Evolutionary conservation across 2,113 vertebrate genomes (phyloP), one percentile per base, ranked within the genome.

Genomic region (Rhinopomastus cyanomelas): DNA sequence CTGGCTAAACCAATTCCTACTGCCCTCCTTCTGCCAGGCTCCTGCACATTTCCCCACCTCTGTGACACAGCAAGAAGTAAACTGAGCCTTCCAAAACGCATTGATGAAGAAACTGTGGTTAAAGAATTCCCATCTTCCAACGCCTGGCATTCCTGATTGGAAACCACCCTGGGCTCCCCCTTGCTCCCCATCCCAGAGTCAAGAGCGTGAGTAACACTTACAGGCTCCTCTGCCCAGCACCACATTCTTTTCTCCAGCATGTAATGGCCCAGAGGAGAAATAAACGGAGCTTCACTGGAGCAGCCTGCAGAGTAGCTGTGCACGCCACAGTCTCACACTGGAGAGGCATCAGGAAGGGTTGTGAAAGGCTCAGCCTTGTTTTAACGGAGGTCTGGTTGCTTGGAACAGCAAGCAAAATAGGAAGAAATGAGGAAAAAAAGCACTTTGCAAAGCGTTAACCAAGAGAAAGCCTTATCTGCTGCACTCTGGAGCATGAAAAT

Each of bases 251-350:
- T 94, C 95, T 92, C 78, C 84, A 93, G 83, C 88, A 95, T 85
- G 92, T 94, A 93, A 95, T 94, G 93, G 69, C 92, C 93, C 95
- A 96, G 68, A 95, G 86, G 90, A 95, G 77, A 67, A 57, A 93
- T 95, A 91, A 95, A 91, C 16, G 0, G 27, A 83, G 69, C 46
- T 46, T 57, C 61, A 76, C 79, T 85, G 79, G 87, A 95, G 85
- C 74, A 80, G 89, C 71, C 52, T 42, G 64, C 11, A 3, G 66
- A 42, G 16, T 25, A 60, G 75, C 84, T 62, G 13, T 36, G 76
- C 81, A 36, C 5, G 6, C 79, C 7, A 7, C 0, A 3, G 85
- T 73, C 66, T 78, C 8, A 0, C 0, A 0, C 52, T 0, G 0
- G 37, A 67, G 81, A 75, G 20, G 39, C 60, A 13, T 56, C 0